Base-by-base conservation (phyloP, 2,888 invertebrate species). In the Cheilosia urbana region DNA sequence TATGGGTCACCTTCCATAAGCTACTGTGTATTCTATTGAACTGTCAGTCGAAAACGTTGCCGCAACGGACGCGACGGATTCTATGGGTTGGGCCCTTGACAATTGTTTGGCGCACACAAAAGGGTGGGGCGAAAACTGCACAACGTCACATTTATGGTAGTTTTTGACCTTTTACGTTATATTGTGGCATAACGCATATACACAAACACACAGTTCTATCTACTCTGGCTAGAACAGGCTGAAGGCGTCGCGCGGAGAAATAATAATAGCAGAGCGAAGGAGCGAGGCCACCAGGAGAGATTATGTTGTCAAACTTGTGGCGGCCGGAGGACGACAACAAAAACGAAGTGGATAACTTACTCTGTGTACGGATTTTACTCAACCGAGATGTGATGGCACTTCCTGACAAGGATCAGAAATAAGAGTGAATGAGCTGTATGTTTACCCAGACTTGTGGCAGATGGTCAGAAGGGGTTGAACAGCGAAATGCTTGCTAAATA, bases 221-320 rank as follows among this genome's bases (percentile, higher is more conserved):
- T 17, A 17, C 2, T 2, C 0, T 1, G 3, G 3, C 27, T 40
- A 53, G 13, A 9, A 17, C 11, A 4, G 21, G 19, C 21, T 37
- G 13, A 37, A 19, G 49, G 19, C 4, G 49, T 21, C 21, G 5
- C 34, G 30, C 34, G 17, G 51, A 40, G 37, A 19, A 69, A 53
- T 51, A 65, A 51, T 65, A 63, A 80, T 75, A 69, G 62, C 68
- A 55, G 68, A 45, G 73, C 30, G 68, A 37, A 15, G 5, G 7
- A 17, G 17, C 60, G 15, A 30, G 24, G 37, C 58, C 17, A 21
- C 30, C 15, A 72, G 72, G 49, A 42, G 51, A 45, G 81, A 81
- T 85, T 85, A 81, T 81, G 55, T 77, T 85, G 85, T 81, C 81
- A 81, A 85, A 76, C 81, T 85, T 85, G 81, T 49, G 76, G 68